A percentile compares a stretch with the other conserved stretches of the same genome.
These are phyloP conservation scores for Cherax quadricarinatus DNA, from an alignment of 1,140 invertebrate species.

Conservation along the genomic window DNA sequence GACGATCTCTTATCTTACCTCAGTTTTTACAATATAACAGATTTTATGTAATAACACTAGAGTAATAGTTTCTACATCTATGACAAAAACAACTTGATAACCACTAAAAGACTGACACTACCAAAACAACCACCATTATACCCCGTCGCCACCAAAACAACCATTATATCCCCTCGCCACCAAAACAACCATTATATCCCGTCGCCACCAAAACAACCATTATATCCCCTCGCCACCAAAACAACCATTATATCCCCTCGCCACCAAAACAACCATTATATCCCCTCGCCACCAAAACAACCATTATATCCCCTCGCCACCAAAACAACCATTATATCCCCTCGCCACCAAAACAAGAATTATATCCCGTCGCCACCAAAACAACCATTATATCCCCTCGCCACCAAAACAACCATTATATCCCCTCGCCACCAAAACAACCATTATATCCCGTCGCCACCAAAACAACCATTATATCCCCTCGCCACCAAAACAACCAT, in stretches of 20 bases:
- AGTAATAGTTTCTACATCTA: no score
- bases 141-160: background rate
- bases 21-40: no score
- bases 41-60: no score
- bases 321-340: background rate
- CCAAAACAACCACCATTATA: background rate
- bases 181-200: background rate
- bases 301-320: background rate
- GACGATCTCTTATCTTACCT: no score
- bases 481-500: background rate
- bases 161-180: background rate
- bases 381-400: background rate
- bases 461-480: background rate
- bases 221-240: background rate
- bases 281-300: no score
- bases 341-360: background rate
- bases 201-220: background rate
- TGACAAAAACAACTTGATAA: no score
- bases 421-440: no score
- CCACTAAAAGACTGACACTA: no score
- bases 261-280: no score
- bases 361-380: background rate
- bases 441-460: background rate
- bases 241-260: no score
- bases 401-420: background rate